Percentiles rank a stretch among this genome's conserved stretches.
phyloP scores from a whole-genome alignment of 2,113 vertebrate species.

The Peromyscus polionotus region DNA sequence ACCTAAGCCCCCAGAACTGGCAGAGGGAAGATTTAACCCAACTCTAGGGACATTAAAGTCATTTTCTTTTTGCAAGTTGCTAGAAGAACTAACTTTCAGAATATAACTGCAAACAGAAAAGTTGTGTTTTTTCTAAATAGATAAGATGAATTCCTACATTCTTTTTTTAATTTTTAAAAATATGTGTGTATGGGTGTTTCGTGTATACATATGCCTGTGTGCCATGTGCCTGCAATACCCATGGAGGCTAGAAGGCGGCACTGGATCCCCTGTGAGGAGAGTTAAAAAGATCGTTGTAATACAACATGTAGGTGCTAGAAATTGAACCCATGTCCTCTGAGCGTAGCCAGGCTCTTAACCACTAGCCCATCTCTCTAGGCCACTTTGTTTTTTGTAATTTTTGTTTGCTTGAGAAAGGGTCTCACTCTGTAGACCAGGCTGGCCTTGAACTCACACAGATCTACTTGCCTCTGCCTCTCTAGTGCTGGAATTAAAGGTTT shows the following conservation, averaged over 20 bases:
- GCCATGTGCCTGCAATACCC: background rate
- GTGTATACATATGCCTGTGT: background rate
- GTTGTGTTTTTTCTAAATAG: background rate
- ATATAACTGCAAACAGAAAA: background rate
- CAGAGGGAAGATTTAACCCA: background rate
- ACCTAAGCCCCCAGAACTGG: background rate
- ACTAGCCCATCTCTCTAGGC: background rate
- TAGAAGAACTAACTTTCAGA: slow-evolving; percentile 20
- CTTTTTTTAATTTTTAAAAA: background rate
- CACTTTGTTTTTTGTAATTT: background rate
- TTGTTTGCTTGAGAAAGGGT: background rate
- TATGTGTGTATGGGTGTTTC: background rate
- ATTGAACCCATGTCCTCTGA: background rate
- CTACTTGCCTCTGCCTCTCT: background rate
- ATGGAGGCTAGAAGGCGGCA: background rate
- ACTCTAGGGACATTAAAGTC: background rate
- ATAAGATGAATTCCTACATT: background rate
- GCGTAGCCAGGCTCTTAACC: background rate
- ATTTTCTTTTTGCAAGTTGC: background rate
- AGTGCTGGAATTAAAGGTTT: background rate
- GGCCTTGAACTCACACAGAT: background rate
- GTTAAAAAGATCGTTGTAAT: background rate
- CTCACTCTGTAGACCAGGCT: background rate
- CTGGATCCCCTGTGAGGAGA: background rate
- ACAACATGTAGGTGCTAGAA: too few species aligned